Evolutionary conservation across 2,113 vertebrate species (phyloP).

Genomic region (Rafetus swinhoei): DNA sequence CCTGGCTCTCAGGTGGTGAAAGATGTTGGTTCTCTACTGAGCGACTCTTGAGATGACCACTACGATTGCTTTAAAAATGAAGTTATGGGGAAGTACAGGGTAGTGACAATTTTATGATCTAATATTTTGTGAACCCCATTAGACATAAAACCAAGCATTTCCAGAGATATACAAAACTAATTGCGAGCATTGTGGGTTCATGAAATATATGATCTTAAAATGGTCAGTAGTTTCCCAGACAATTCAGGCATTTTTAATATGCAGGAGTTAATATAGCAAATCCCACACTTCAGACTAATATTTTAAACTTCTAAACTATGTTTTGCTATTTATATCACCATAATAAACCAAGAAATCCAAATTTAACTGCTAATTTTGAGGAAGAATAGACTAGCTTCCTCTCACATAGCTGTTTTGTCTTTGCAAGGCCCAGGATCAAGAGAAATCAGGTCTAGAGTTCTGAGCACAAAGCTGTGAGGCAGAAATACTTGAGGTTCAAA

Average conservation of each 20-base stretch:
- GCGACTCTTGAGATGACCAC: background rate
- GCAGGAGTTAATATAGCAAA: background rate
- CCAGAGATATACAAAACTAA: background rate
- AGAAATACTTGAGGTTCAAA: background rate
- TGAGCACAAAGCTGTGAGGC: background rate
- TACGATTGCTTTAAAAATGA: background rate
- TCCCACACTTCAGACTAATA: background rate
- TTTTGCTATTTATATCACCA: background rate
- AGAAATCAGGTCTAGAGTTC: background rate
- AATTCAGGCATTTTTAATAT: background rate
- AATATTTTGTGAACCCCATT: background rate
- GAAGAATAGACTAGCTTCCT: background rate
- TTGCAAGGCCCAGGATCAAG: background rate
- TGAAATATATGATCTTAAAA: background rate
- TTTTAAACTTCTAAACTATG: background rate
- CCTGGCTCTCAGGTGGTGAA: background rate
- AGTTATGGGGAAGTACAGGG: background rate
- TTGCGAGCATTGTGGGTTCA: background rate
- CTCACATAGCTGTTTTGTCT: background rate
- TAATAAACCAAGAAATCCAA: background rate
- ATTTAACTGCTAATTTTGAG: background rate
- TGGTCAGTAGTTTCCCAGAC: background rate
- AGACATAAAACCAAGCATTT: slow-evolving; percentile 25
- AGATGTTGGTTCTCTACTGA: background rate
- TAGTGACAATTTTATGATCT: slow-evolving; percentile 13